A percentile compares a stretch with the other conserved stretches of the same genome.
Evolutionary conservation across 1,140 invertebrate genomes (phyloP).

Genomic region (Meloidogyne chitwoodi): DNA sequence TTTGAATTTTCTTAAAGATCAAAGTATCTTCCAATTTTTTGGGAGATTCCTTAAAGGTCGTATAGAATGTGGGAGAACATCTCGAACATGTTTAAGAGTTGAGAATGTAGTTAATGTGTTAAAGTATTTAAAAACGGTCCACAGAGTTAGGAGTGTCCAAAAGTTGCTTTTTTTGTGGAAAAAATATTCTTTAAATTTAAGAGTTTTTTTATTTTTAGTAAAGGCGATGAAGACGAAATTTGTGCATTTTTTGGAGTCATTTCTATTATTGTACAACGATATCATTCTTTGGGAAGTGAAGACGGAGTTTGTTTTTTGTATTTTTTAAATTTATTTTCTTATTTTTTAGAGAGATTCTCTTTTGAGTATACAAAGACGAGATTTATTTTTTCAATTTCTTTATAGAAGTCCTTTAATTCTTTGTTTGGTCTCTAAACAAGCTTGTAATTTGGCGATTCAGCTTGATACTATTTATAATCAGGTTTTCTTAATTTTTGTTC

Average conservation of each 20-base stretch:
- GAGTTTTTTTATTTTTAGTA: slow-evolving; percentile 28
- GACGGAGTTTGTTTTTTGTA: background rate
- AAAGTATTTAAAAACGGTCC: no score
- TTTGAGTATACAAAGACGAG: slow-evolving; percentile 30
- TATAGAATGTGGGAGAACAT: no score
- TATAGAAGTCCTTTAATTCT: slow-evolving; percentile 40
- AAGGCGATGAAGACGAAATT: slow-evolving; percentile 33
- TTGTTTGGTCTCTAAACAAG: slow-evolving; percentile 35
- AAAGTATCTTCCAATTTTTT: no score
- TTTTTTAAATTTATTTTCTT: background rate
- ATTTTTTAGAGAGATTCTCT: slow-evolving; percentile 29
- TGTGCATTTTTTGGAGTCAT: slow-evolving; percentile 36
- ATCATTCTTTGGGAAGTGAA: slow-evolving; percentile 2
- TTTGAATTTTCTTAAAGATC: no score
- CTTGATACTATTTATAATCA: slow-evolving; percentile 47
- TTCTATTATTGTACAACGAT: slow-evolving; percentile 29
- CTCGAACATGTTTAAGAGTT: no score
- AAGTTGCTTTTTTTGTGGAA: no score
- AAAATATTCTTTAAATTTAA: no score
- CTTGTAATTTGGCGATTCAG: slow-evolving; percentile 39
- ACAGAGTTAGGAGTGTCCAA: no score
- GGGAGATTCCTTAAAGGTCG: no score
- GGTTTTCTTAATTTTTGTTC: slow-evolving; percentile 24
- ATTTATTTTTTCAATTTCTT: slow-evolving; percentile 37
- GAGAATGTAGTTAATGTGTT: no score